These are phyloP conservation scores for Paratrypauchen microcephalus DNA, from an alignment of 2,797 vertebrate genomes.

Conservation along the genomic window DNA sequence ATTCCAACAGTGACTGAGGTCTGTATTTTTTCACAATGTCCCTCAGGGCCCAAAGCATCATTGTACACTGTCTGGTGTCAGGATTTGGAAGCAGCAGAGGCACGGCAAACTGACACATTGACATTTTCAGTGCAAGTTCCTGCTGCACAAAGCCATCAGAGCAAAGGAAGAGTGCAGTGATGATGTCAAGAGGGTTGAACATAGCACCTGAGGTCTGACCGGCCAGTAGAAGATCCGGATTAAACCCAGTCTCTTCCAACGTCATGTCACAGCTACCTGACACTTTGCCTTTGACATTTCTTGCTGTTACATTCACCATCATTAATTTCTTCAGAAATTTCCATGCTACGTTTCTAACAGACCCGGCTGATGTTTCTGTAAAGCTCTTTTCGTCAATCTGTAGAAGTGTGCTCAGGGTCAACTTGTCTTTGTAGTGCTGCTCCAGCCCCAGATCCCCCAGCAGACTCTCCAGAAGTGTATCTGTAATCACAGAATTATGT, in stretches of 20 bases:
- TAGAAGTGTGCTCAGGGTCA: conserved; percentile 58
- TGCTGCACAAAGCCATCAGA: conserved; percentile 47
- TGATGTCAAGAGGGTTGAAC: conserved; percentile 43
- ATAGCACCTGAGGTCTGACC: not conserved
- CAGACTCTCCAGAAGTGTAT: conserved; percentile 32
- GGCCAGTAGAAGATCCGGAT: not conserved
- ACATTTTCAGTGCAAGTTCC: conserved; percentile 56
- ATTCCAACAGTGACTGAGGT: conserved; percentile 43
- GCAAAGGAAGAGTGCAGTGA: conserved; percentile 35
- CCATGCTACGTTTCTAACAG: conserved; percentile 56
- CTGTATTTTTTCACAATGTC: conserved; percentile 68
- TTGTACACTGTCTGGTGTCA: conserved; percentile 51
- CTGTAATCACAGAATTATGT: conserved; percentile 27
- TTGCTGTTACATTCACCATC: conserved; percentile 71
- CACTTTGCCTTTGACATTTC: conserved; percentile 37
- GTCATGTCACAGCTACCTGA: not conserved
- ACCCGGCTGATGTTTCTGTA: conserved; percentile 40
- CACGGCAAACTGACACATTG: conserved; percentile 76
- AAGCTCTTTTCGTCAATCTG: conserved; percentile 55
- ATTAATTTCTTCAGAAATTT: conserved; percentile 69
- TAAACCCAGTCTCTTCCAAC: not conserved
- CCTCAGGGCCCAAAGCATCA: conserved; percentile 76
- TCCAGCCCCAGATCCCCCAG: conserved; percentile 58
- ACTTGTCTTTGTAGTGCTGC: conserved; percentile 48
- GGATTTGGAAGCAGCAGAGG: conserved; percentile 69